Base-by-base conservation (phyloP, 2,113 vertebrate species). In the Anarhynchus alexandrinus region DNA sequence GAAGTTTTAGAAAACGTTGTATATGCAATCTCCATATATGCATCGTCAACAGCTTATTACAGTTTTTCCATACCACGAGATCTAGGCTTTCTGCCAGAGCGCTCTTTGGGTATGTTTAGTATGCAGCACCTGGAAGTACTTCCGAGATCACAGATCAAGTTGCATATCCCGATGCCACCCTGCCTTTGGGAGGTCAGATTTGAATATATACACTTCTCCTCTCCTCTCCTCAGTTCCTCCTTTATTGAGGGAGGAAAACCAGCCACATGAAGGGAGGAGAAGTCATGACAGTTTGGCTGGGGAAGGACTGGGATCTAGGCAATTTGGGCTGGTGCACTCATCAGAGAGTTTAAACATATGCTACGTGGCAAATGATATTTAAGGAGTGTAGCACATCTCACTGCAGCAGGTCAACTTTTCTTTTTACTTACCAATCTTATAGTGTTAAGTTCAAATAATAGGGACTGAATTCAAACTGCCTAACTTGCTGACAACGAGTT, bases 11-110 rank as follows among this genome's bases (percentile, higher is more conserved):
- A 97, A 95, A 94, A 95, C 74, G 77, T 81, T 97, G 80, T 96
- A 96, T 95, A 96, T 78, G 87, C 87, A 97, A 97, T 97, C 96
- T 96, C 94, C 94, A 96, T 97, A 96, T 95, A 97, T 95, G 87
- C 92, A 93, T 95, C 94, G 6, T 95, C 95, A 95, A 95, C 81
- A 96, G 94, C 95, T 95, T 93, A 97, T 97, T 97, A 96, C 58
- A 81, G 87, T 87, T 95, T 90, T 96, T 95, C 93, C 82, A 82
- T 88, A 77, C 82, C 84, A 86, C 3, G 0, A 88, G 95, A 93
- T 95, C 96, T 91, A 96, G 97, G 95, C 95, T 97, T 81, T 73
- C 78, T 96, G 97, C 95, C 95, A 96, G 94, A 96, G 74, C 61
- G 70, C 93, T 96, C 91, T 67, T 80, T 49, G 94, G 90, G 87